Conservation (phyloP, 2,113 vertebrate genomes). For the Stigmatopora nigra region DNA sequence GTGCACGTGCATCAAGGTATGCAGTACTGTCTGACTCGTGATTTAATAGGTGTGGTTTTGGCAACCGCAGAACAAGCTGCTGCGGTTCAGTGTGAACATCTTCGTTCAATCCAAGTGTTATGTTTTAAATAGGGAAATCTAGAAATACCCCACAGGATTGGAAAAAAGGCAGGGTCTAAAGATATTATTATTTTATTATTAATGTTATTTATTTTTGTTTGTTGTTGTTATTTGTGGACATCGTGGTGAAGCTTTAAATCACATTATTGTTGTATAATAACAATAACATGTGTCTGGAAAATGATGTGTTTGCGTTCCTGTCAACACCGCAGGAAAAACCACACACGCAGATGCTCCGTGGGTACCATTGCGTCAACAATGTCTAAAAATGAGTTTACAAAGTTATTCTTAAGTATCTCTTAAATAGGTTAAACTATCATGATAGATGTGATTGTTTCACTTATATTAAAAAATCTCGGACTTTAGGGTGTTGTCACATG, state of each 20-base stretch:
- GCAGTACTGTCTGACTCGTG: neutral
- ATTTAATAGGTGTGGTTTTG: neutral
- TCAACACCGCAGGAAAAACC: neutral
- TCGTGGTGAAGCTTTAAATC: no score
- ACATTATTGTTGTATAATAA: no score
- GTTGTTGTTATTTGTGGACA: no score
- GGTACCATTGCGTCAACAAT: neutral
- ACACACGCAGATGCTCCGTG: neutral
- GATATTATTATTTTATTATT: no score
- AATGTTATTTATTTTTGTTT: no score
- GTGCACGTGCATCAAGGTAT: neutral
- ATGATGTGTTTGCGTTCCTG: conserved; percentile 20
- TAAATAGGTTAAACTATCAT: neutral
- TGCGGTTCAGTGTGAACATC: no score
- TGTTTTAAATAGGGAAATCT: neutral
- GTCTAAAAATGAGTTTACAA: neutral
- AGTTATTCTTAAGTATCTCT: neutral
- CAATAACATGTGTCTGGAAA: neutral
- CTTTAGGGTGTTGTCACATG: neutral
- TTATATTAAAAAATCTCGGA: neutral
- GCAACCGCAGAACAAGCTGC: neutral
- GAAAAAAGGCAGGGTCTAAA: no score
- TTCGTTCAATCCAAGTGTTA: neutral
- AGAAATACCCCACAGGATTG: no score
- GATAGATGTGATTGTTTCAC: no score